Percentiles rank a stretch among this genome's conserved stretches.
Conservation (phyloP, 2,888 invertebrate species). For the Herminia tarsipennalis region DNA sequence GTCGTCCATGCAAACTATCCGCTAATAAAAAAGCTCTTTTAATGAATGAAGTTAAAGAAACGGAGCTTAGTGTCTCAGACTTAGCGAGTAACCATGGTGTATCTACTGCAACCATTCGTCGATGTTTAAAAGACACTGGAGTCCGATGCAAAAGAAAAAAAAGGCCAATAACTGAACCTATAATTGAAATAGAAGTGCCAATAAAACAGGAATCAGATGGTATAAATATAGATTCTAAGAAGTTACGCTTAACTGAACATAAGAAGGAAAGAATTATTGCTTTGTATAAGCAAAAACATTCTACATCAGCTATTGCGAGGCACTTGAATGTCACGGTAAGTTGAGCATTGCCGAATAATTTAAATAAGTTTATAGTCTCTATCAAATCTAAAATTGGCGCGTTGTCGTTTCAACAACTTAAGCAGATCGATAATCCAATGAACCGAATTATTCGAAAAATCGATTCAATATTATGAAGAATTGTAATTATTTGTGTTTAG, state of each 20-base stretch:
- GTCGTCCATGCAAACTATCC: not conserved
- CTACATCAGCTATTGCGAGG: not conserved
- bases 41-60: not conserved
- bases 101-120: not conserved
- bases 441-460: not conserved
- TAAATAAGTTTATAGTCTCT: no score
- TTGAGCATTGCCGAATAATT: not conserved
- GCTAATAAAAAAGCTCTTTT: not conserved
- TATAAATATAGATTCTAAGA: not conserved
- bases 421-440: no score
- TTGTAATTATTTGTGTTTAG: no score
- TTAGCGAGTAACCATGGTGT: not conserved
- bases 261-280: not conserved
- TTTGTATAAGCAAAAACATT: not conserved
- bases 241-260: not conserved
- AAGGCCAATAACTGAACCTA: no score
- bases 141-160: not conserved
- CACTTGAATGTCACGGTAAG: not conserved
- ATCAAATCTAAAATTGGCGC: no score
- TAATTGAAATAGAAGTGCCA: no score
- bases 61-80: not conserved
- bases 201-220: not conserved
- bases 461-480: not conserved
- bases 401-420: no score
- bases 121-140: not conserved